Base-by-base conservation (phyloP, 2,888 invertebrate genomes). In the Morpho deidamia region DNA sequence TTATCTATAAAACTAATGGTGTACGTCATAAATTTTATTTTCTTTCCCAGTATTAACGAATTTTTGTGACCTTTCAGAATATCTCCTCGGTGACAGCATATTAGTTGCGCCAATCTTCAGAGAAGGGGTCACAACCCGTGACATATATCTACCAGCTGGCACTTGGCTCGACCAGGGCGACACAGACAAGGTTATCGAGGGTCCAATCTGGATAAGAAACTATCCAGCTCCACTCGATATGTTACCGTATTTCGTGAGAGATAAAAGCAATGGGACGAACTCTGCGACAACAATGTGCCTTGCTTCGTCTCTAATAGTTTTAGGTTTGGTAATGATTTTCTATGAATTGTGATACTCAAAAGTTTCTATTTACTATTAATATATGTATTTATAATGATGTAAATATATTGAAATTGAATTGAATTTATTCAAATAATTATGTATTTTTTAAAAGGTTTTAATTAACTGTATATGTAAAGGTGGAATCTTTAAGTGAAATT, bases 91-190 rank as follows among this genome's bases (percentile, higher is more conserved):
- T 3, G 94, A 95, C 63, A 88, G 91, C 48, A 91, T 96, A 40
- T 79, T 97, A 51, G 94, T 94, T 0, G 97, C 97, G 0, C 97
- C 97, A 1, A 91, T 97, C 0, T 67, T 96, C 9, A 81, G 83
- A 38, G 87, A 93, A 76, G 92, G 92, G 0, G 92, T 92, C 0
- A 79, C 70, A 0, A 71, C 82, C 0, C 91, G 96, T 7, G 91
- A 95, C 72, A 91, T 97, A 48, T 96, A 95, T 80, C 87, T 96
- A 1, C 96, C 96, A 0, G 76, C 67, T 7, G 97, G 96, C 1
- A 81, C 71, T 0, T 97, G 97, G 97, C 78, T 81, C 40, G 94
- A 94, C 69, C 92, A 91, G 45, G 92, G 92, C 8, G 77, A 86
- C 62, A 65, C 72, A 0, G 75, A 80, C 0, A 69, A 59, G 0